phyloP scores from a whole-genome alignment of 2,888 invertebrate species.

The Leptogaster cylindrica region DNA sequence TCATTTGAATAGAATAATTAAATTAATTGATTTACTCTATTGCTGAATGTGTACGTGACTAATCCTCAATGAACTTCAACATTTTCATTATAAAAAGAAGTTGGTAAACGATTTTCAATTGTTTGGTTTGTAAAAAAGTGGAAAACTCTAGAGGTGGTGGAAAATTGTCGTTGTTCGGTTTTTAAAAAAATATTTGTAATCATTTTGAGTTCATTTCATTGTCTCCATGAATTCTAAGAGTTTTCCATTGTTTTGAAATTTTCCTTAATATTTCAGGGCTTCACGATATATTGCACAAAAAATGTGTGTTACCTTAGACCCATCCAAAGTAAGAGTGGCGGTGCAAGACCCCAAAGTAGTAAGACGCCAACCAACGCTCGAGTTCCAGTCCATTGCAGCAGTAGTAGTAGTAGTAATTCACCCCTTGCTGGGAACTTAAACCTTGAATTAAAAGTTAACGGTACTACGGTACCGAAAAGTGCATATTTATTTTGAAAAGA shows the following conservation, averaged over 20 bases:
- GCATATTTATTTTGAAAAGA: slow-evolving; percentile 5
- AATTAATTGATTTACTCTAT: too few relatives aligned
- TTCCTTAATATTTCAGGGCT: slow-evolving; percentile 20
- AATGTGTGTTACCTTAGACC: slow-evolving; percentile 32
- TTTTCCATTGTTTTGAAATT: background rate
- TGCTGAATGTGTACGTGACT: too few relatives aligned
- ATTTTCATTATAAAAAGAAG: too few relatives aligned
- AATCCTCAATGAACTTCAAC: too few relatives aligned
- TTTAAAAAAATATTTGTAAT: too few relatives aligned
- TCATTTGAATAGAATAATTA: too few relatives aligned
- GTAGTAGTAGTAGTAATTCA: slow-evolving; percentile 10
- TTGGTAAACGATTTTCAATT: too few relatives aligned
- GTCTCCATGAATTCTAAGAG: background rate
- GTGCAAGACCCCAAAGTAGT: slow-evolving; percentile 13
- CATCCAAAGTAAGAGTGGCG: slow-evolving; percentile 17
- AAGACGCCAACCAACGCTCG: background rate
- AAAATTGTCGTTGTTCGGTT: too few relatives aligned
- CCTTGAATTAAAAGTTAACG: background rate
- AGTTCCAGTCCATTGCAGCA: slow-evolving; percentile 21
- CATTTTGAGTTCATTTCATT: too few relatives aligned
- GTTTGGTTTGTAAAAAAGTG: too few relatives aligned
- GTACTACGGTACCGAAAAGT: slow-evolving; percentile 3
- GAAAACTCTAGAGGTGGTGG: too few relatives aligned
- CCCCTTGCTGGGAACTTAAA: background rate
- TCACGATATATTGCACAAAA: slow-evolving; percentile 32